Evolutionary conservation across 2,113 vertebrate species (phyloP), one percentile per base, ranked within the genome.

Genomic region (Hypomesus transpacificus): DNA sequence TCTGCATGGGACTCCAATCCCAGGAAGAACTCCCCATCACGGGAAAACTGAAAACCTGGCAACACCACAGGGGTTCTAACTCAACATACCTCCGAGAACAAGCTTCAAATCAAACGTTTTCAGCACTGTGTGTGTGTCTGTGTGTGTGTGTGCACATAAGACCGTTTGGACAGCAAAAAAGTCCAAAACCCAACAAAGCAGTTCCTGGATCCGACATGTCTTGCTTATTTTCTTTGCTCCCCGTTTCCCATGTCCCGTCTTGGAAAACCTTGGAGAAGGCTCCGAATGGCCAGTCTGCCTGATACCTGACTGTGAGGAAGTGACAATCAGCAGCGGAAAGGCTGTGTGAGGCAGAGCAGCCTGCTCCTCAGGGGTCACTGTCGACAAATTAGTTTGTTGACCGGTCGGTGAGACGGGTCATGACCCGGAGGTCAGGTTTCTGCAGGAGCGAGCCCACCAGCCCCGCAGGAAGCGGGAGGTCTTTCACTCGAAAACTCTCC

Each of bases 321-420:
- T 63, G 14, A 52, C 39, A 0, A 1, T 67, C 71, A 75, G 63
- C 18, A 21, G 64, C 75, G 66, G 39, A 60, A 39, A 34, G 58
- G 51, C 22, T 14, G 28, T 9, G 17, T 7, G 68, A 24, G 0
- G 24, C 46, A 46, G 21, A 67, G 66, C 31, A 56, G 3, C 34
- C 62, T 56, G 46, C 69, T 67, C 69, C 70, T 28, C 20, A 31
- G 68, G 73, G 85, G 81, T 82, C 85, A 70, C 21, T 69, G 80
- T 53, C 75, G 84, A 89, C 85, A 86, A 91, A 91, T 87, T 70
- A 76, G 86, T 72, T 58, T 78, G 85, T 83, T 77, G 86, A 87
- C 3, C 84, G 86, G 86, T 89, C 87, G 85, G 73, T 24, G 81
- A 77, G 68, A 85, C 39, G 64, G 84, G 83, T 80, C 76, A 1